Base-by-base conservation (phyloP, 2,888 invertebrate species). In the Coecobrya sp. region DNA sequence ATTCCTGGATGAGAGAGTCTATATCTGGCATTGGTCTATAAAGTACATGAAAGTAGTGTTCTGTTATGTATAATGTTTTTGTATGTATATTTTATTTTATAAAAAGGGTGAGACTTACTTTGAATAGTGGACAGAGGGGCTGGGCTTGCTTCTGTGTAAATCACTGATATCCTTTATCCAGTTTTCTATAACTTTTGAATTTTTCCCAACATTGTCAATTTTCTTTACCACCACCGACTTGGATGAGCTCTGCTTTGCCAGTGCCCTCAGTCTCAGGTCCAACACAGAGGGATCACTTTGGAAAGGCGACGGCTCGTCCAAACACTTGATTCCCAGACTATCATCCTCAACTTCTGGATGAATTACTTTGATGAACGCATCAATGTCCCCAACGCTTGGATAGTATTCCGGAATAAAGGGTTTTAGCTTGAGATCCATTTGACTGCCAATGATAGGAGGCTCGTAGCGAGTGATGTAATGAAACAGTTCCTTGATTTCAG, bases 371-470 rank as follows among this genome's bases (percentile, higher is more conserved):
- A 99, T 97, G 96, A 99, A 99, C 2, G 99, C 99, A 96, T 99
- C 99, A 94, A 99, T 99, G 96, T 99, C 99, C 0, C 99, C 99
- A 76, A 99, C 99, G 0, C 99, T 98, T 10, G 99, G 99, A 95
- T 99, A 98, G 96, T 97, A 99, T 95, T 99, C 99, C 0, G 99
- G 99, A 87, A 99, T 97, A 95, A 99, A 99, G 0, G 99, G 99
- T 95, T 98, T 97, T 95, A 99, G 96, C 95, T 98, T 98, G 95
- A 98, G 98, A 85, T 98, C 98, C 68, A 99, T 96, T 94, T 98
- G 98, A 87, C 99, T 97, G 95, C 97, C 97, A 96, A 99, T 99
- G 0, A 89, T 45, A 11, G 94, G 86, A 59, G 99, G 99, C 0
- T 98, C 98, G 95, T 99, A 99, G 95, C 99, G 97, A 95, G 97